These are phyloP conservation scores for Calameuta idolon DNA, from an alignment of 2,888 invertebrate species.

Conservation along the genomic window DNA sequence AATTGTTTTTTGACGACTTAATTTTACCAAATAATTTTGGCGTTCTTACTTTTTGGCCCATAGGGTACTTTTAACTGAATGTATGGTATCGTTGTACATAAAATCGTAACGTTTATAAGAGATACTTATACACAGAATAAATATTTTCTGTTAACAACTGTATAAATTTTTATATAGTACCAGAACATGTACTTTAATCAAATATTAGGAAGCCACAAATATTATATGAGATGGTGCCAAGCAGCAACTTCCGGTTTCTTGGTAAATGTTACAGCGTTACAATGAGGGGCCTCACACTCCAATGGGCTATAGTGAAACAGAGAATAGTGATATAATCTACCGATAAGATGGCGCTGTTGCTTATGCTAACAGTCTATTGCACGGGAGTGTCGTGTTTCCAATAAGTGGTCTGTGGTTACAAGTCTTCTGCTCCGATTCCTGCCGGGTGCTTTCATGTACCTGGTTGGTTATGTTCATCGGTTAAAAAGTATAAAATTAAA, in stretches of 20 bases:
- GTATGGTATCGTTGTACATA: not conserved
- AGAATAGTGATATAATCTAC: too few species aligned
- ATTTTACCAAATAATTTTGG: not conserved
- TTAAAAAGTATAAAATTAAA: not conserved
- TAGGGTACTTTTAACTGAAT: not conserved
- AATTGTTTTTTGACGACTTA: not conserved
- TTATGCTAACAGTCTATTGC: too few species aligned
- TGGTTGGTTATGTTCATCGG: not conserved
- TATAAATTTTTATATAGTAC: not conserved
- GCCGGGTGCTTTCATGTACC: not conserved
- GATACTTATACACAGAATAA: not conserved
- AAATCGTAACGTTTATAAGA: not conserved
- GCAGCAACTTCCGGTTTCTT: too few species aligned
- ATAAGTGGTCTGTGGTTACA: too few species aligned
- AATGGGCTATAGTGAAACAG: too few species aligned
- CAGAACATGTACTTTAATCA: too few species aligned
- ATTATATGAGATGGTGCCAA: too few species aligned
- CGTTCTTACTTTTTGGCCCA: conserved; percentile 4
- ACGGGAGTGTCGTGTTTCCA: too few species aligned
- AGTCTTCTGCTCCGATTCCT: not conserved
- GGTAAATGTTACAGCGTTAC: too few species aligned
- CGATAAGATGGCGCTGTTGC: too few species aligned
- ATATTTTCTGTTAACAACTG: not conserved
- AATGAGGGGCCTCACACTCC: too few species aligned
- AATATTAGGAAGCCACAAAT: too few species aligned